Evolutionary conservation across 2,797 vertebrate species (phyloP), one percentile per base, ranked within the genome.

Genomic region (Molothrus ater): DNA sequence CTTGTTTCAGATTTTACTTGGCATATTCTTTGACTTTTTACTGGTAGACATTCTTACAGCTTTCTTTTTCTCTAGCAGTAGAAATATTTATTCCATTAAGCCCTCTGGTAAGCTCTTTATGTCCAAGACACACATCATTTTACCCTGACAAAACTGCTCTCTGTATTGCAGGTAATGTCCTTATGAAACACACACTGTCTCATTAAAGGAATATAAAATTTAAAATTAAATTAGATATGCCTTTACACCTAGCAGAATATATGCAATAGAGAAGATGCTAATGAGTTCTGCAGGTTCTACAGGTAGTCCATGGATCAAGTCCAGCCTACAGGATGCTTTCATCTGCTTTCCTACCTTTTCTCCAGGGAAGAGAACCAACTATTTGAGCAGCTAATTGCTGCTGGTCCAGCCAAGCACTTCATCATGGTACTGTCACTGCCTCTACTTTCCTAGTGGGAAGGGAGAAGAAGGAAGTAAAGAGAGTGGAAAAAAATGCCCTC

Each of bases 171-270:
- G 87, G 79, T 86, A 89, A 94, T 40, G 34, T 56, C 54, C 40
- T 88, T 83, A 83, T 24, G 75, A 92, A 93, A 87, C 47, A 71
- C 66, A 56, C 20, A 87, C 43, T 69, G 40, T 66, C 79, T 90
- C 79, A 93, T 92, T 95, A 92, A 93, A 88, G 47, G 47, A 69
- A 90, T 63, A 80, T 87, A 93, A 93, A 80, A 89, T 86, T 88
- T 91, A 74, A 91, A 86, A 92, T 74, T 80, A 88, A 92, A 88
- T 88, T 94, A 78, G 54, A 83, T 84, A 57, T 70, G 75, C 50
- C 56, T 96, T 88, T 83, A 75, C 53, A 80, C 51, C 42, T 28
- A 86, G 84, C n/a, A 80, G 57, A 79, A 81, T 34, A 48, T 53
- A 75, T 86, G 85, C 82, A 80, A 38, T 66, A 73, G 56, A 79